phyloP scores from a whole-genome alignment of 2,888 invertebrate genomes.

The Achlya flavicornis region DNA sequence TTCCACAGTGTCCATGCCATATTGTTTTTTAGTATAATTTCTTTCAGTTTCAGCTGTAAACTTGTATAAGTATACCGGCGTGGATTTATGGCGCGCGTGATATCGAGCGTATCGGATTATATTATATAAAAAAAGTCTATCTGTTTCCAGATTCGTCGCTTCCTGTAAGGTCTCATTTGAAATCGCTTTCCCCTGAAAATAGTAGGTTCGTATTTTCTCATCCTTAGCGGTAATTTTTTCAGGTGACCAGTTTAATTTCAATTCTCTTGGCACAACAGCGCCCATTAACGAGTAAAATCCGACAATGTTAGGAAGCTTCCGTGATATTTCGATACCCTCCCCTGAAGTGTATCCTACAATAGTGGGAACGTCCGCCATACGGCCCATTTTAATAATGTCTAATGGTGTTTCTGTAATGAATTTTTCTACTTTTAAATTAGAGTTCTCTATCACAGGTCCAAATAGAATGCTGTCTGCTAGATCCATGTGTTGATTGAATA shows the following conservation, averaged over 20 bases:
- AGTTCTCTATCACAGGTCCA: conserved; percentile 73
- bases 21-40: conserved; percentile 64
- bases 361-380: conserved; percentile 63
- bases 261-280: conserved; percentile 69
- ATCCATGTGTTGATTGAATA: conserved; percentile 54
- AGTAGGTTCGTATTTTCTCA: conserved; percentile 60
- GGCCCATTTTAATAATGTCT: conserved; percentile 55
- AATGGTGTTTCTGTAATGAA: conserved; percentile 62
- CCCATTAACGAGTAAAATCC: conserved; percentile 51
- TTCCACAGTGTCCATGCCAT: conserved; percentile 60
- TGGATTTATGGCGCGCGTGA: conserved; percentile 40
- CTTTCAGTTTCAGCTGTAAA: conserved; percentile 71
- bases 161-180: conserved; percentile 54
- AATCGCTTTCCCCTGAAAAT: conserved; percentile 59
- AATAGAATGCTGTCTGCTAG: conserved; percentile 66
- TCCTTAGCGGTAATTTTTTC: conserved; percentile 53
- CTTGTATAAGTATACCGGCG: conserved; percentile 66
- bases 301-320: conserved; percentile 50
- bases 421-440: conserved; percentile 50
- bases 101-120: conserved; percentile 66
- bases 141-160: conserved; percentile 60
- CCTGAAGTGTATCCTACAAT: conserved; percentile 74
- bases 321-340: conserved; percentile 74
- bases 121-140: conserved; percentile 66
- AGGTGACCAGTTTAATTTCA: conserved; percentile 59